Conservation (phyloP, 2,797 vertebrate genomes). For the Ciconia nigra region DNA sequence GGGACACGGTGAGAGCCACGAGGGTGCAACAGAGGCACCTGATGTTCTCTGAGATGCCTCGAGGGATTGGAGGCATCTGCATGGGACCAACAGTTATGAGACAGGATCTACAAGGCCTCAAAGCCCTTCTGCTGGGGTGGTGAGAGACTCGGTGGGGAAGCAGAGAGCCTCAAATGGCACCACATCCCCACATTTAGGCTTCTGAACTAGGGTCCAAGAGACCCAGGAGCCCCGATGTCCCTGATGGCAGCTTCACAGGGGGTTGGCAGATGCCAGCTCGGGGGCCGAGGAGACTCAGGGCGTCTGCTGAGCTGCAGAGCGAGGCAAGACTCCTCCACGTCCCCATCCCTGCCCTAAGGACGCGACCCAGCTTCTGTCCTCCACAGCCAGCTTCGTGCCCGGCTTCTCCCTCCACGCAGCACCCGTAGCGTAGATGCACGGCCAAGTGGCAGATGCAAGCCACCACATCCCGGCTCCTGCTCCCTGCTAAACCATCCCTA, state of each 20-base stretch:
- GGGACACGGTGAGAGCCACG: background rate
- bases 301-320: accelerated
- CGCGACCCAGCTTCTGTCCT: background rate
- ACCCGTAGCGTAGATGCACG: accelerated
- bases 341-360: background rate
- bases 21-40: background rate
- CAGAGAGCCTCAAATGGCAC: background rate
- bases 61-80: background rate
- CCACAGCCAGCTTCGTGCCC: background rate
- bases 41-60: background rate
- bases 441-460: background rate
- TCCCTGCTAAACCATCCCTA: background rate
- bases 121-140: background rate
- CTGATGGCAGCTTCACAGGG: background rate
- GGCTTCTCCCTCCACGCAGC: background rate
- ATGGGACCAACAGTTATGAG: background rate
- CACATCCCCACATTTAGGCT: background rate
- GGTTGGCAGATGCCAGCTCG: background rate
- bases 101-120: background rate
- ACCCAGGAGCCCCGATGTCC: background rate
- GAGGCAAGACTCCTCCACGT: background rate
- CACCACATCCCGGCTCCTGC: background rate
- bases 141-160: background rate
- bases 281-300: background rate
- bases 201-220: background rate